Evolutionary conservation across 2,113 vertebrate species (phyloP), one percentile per base, ranked within the genome.

Genomic region (Cercopithecus mona): DNA sequence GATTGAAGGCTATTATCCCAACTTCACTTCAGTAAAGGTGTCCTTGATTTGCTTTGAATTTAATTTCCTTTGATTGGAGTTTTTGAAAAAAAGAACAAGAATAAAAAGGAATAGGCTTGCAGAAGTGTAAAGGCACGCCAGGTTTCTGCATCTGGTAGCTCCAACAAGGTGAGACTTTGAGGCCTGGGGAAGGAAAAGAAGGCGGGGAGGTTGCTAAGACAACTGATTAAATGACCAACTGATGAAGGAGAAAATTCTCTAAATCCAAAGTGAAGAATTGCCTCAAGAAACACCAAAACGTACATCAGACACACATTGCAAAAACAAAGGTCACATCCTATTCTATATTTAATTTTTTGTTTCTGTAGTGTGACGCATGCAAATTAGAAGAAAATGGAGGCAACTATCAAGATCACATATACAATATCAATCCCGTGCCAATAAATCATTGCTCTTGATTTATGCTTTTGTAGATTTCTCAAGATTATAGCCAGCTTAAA

Each of bases 1-100:
- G 30, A 61, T 72, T 68, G 40, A 81, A 83, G 43, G 32, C 59
- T 93, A 6, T 79, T 78, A 81, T 78, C 32, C 76, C 59, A 86
- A 14, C 92, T 66, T 82, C 83, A 0, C 86, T 90, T 80, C 59
- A 96, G 5, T 72, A 73, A 86, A 96, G 55, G 52, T 78, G 35
- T 81, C 68, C 89, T 90, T 90, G 81, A 87, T 87, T 96, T 94
- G 35, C 59, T 86, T 89, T 92, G 43, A 86, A 59, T 79, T 93
- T 55, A 20, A 95, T 43, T 88, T 70, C 78, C 61, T 91, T 84
- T 93, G 14, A 79, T 79, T 94, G 18, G 59, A 52, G 27, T 25
- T 64, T 73, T 94, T 88, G 22, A 35, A 80, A 82, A 88, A 80
- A 25, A 16, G 76, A 45, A 68, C 45, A 76, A 2, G 20, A n/a